These are phyloP conservation scores for Pelusios castaneus DNA, from an alignment of 2,113 vertebrate species.

Conservation along the genomic window DNA sequence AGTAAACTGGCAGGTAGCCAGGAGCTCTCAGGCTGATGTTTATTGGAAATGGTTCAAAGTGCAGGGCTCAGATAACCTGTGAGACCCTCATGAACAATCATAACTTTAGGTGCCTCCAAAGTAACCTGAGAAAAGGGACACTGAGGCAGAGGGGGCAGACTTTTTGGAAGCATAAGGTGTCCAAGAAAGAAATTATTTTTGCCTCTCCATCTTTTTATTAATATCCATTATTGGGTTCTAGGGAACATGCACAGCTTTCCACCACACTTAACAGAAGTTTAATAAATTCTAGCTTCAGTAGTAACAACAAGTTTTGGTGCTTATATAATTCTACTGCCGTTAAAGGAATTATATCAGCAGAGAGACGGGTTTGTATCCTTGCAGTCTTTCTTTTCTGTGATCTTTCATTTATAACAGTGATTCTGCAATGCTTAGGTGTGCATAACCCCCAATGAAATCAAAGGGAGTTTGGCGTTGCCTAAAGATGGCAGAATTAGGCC, in stretches of 20 bases:
- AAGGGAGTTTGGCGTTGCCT: neutral
- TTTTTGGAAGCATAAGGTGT: neutral
- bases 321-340: neutral
- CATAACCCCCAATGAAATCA: neutral
- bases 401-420: neutral
- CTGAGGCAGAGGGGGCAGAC: neutral
- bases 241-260: neutral
- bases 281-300: neutral
- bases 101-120: neutral
- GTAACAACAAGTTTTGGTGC: neutral
- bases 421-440: neutral
- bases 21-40: fast-evolving
- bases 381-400: neutral
- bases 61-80: neutral
- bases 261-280: neutral
- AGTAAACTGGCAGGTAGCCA: neutral
- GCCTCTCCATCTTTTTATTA: fast-evolving
- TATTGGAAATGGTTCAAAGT: neutral
- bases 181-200: neutral
- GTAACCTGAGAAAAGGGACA: neutral
- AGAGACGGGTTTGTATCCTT: neutral
- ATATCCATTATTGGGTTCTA: too few relatives aligned
- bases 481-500: neutral
- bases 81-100: neutral
- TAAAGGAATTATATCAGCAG: neutral